phyloP scores from a whole-genome alignment of 2,888 invertebrate species.

The Saturnia japonica region DNA sequence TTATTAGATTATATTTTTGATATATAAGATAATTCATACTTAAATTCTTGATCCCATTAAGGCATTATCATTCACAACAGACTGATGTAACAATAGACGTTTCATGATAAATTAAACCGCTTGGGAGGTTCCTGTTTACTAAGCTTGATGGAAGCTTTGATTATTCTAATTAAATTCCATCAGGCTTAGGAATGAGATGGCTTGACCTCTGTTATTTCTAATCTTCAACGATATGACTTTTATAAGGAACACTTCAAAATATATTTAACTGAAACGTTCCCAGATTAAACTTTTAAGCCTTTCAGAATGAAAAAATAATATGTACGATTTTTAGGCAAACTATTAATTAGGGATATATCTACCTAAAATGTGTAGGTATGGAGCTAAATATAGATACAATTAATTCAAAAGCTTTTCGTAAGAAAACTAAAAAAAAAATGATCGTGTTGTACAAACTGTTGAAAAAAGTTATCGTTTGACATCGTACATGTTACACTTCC shows the following conservation, averaged over 20 bases:
- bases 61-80: constrained; percentile 19
- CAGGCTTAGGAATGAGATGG: constrained; percentile 31
- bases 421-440: not conserved
- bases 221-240: constrained; percentile 5
- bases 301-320: no score
- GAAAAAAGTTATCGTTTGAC: not conserved
- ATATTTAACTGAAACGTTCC: not conserved
- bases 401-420: not conserved
- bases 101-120: constrained; percentile 48
- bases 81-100: constrained; percentile 40
- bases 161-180: constrained; percentile 59
- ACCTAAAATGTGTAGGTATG: not conserved
- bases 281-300: not conserved
- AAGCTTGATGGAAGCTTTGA: constrained; percentile 54
- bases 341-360: not conserved
- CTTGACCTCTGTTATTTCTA: constrained; percentile 9
- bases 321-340: not conserved
- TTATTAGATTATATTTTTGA: not conserved
- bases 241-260: not conserved
- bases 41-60: constrained; percentile 10
- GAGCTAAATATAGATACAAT: not conserved
- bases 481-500: no score
- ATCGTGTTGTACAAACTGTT: not conserved
- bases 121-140: constrained; percentile 49
- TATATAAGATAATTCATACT: not conserved